Base-by-base conservation (phyloP, 2,888 invertebrate genomes). In the Oscheius sp. region DNA sequence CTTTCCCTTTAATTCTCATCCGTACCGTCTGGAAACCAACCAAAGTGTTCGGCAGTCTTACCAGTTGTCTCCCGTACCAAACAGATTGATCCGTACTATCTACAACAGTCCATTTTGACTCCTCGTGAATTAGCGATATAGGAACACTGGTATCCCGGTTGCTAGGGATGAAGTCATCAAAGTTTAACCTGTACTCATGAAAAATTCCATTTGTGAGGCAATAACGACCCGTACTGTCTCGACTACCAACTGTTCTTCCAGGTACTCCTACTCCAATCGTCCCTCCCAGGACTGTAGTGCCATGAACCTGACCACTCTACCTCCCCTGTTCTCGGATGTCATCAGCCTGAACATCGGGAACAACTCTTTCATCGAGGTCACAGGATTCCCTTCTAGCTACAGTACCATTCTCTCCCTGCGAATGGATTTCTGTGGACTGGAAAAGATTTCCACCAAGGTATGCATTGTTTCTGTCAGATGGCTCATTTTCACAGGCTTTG, bases 231-330 rank as follows among this genome's bases (percentile, higher is more conserved):
- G 21, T 21, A 21, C 21, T 21, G 21, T 21, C 21, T 21, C 21
- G 21, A 21, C 21, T 21, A 21, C 21, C 21, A 21, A 21, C 21
- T 21, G 21, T 21, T 21, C 21, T 21, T 73, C 42, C 65, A 81
- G 81, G 57, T 81, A 76, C 70, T 81, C 79, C 74, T 76, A 78
- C 37, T 79, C 79, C 33, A 81, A 81, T 55, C 73, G 79, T 10
- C 81, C 81, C 11, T 81, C 79, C 10, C 80, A 81, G 70, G 81
- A 81, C 51, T 81, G 81, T 63, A 65, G 66, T 1, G 75, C 75
- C 0, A 7, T 78, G 21, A 55, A 58, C 0, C 60, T 81, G 2
- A 70, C 70, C 51, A 70, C 73, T 33, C 68, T 74, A 11, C 81
- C 81, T 0, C 42, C 60, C 2, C 76, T 81, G 4, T 72, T 78